These are phyloP conservation scores for Propithecus perrieri DNA, from an alignment of 2,797 vertebrate species.

Conservation along the genomic window DNA sequence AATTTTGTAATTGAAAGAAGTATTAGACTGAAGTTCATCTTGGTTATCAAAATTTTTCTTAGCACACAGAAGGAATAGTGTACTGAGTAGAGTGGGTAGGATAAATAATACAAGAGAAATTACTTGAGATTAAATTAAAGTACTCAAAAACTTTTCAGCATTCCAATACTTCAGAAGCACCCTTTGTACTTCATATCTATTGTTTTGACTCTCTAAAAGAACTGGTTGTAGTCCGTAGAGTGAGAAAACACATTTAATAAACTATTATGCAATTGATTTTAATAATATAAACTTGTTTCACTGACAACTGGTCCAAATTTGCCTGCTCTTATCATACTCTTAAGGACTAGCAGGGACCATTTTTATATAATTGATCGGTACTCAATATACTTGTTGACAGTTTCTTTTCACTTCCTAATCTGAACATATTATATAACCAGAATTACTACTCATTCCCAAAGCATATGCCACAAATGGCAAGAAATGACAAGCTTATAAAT, in stretches of 20 bases:
- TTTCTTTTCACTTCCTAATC: constrained; percentile 40
- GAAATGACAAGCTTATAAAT: constrained; percentile 13
- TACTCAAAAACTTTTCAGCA: neutral
- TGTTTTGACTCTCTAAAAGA: neutral
- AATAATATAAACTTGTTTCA: constrained; percentile 22
- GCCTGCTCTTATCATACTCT: neutral
- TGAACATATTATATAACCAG: neutral
- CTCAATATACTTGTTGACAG: neutral
- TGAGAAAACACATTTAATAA: constrained; percentile 30
- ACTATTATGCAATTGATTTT: neutral
- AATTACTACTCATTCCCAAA: constrained; percentile 42
- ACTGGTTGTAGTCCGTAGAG: neutral
- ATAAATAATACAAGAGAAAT: neutral
- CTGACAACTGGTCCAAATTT: neutral
- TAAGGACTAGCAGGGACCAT: neutral
- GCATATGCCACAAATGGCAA: neutral
- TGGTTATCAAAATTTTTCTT: constrained; percentile 16
- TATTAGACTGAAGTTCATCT: neutral
- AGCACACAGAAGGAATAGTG: neutral
- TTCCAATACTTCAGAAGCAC: constrained; percentile 26
- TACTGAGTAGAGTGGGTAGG: neutral
- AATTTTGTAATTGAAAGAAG: constrained; percentile 13
- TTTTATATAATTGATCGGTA: constrained; percentile 28
- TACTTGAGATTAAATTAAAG: neutral
- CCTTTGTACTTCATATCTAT: neutral